These are phyloP conservation scores for Morelia viridis DNA, from an alignment of 2,797 vertebrate species.

Conservation along the genomic window DNA sequence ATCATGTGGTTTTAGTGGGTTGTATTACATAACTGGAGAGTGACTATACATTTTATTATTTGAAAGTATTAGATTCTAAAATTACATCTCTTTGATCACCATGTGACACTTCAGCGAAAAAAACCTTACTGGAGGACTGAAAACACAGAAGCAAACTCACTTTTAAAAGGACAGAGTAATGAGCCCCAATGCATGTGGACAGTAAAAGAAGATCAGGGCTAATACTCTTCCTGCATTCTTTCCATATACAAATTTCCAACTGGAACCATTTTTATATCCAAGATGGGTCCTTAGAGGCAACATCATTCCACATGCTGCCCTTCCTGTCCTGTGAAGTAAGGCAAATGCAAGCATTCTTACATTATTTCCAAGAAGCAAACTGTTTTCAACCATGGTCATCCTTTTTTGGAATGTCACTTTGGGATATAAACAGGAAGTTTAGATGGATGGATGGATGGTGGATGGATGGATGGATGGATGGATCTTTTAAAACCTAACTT, in stretches of 20 bases:
- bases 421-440: background rate
- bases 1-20: conserved; percentile 76
- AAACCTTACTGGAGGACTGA: background rate
- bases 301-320: conserved; percentile 2
- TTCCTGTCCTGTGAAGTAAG: background rate
- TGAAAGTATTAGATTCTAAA: conserved; percentile 60
- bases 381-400: background rate
- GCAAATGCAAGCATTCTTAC: conserved; percentile 15
- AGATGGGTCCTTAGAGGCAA: conserved; percentile 19
- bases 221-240: background rate
- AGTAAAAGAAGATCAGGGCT: background rate
- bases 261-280: conserved; percentile 21
- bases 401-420: background rate
- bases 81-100: conserved; percentile 28
- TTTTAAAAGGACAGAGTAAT: conserved; percentile 6
- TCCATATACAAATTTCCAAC: background rate
- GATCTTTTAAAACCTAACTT: background rate
- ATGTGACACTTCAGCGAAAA: conserved; percentile 26
- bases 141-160: background rate
- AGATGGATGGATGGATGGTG: background rate
- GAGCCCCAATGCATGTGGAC: background rate
- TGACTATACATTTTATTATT: conserved; percentile 77
- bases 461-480: no score
- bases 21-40: conserved; percentile 77
- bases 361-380: background rate